A percentile compares a stretch with the other conserved stretches of the same genome.
Evolutionary conservation across 1,140 invertebrate species (phyloP).

Genomic region (Drosophila murphyi): DNA sequence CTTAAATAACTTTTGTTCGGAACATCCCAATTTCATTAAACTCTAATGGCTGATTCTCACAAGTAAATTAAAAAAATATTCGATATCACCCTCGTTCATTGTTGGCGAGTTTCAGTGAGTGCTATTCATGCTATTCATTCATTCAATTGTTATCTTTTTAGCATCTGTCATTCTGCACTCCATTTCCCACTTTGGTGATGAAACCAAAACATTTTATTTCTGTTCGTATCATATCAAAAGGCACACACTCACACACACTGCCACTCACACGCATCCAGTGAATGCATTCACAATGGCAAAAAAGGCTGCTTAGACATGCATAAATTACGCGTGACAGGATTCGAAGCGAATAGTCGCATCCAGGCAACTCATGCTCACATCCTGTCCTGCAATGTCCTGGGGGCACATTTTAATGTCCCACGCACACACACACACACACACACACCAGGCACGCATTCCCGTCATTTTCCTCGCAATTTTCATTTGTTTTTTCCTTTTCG

Average conservation of each 20-base stretch:
- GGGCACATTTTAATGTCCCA: constrained; percentile 35
- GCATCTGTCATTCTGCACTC: constrained; percentile 10
- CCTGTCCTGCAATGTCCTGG: constrained; percentile 16
- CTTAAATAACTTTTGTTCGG: neutral
- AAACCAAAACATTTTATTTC: constrained; percentile 32
- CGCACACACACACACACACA: constrained; percentile 28
- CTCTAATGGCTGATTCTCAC: neutral
- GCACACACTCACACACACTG: constrained; percentile 5
- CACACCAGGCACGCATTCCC: constrained; percentile 22
- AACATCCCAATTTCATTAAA: neutral
- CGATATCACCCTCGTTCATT: neutral
- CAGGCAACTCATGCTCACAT: constrained; percentile 17
- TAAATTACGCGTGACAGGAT: constrained; percentile 55
- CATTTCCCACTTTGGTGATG: constrained; percentile 19
- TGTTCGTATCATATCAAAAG: constrained; percentile 39
- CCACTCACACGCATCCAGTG: neutral
- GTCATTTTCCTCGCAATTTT: constrained; percentile 34
- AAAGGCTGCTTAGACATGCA: constrained; percentile 64
- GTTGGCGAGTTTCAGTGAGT: constrained; percentile 12
- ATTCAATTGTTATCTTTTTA: constrained; percentile 18
- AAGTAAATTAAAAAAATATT: neutral
- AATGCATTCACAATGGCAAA: constrained; percentile 21
- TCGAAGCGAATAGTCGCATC: constrained; percentile 29
- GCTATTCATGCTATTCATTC: constrained; percentile 15
- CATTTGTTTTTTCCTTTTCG: constrained; percentile 46